Base-by-base conservation (phyloP, 2,113 vertebrate species). In the Empidonax traillii region DNA sequence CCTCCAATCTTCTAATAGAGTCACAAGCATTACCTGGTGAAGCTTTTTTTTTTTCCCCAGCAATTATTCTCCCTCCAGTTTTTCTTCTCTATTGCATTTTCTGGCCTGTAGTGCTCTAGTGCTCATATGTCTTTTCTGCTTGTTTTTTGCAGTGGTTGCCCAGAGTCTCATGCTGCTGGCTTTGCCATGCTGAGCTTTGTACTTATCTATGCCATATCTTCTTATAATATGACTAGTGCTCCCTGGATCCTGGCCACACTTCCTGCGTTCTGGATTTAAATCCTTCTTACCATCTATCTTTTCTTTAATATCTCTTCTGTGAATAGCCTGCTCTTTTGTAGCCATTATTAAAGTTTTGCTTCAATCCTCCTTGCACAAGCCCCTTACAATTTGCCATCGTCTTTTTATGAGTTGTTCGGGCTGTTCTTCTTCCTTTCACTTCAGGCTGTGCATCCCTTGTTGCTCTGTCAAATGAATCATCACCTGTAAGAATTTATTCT, bases 261-360 rank as follows among this genome's bases (percentile, higher is more conserved):
- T 71, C 43, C 61, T 81, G 65, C 61, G n/a, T 81, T 87, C 65
- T 90, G 52, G 47, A 75, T 96, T 93, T 95, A 93, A 95, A 89
- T 91, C 85, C 73, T 85, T 75, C 55, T 92, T 89, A 67, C 76
- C 35, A 49, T 78, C 35, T 74, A 66, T 85, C 53, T 92, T 78
- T 74, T 68, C 69, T 90, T 51, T 79, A 80, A 46, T 66, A 28
- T 71, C 66, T 75, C 65, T 90, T 92, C 52, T 81, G 19, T 89
- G 83, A 89, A 43, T 78, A 95, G 55, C 33, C 52, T 84, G 27
- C 27, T 94, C 68, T 74, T 95, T 90, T 81, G 65, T 84, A 86
- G 52, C 72, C 17, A 31, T 92, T 85, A 92, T 92, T 94, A 89
- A 92, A 81, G 59, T 89, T 96, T 90, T 94, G 39, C 83, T 93